Base-by-base conservation (phyloP, 2,113 vertebrate species). In the Setophaga coronata region DNA sequence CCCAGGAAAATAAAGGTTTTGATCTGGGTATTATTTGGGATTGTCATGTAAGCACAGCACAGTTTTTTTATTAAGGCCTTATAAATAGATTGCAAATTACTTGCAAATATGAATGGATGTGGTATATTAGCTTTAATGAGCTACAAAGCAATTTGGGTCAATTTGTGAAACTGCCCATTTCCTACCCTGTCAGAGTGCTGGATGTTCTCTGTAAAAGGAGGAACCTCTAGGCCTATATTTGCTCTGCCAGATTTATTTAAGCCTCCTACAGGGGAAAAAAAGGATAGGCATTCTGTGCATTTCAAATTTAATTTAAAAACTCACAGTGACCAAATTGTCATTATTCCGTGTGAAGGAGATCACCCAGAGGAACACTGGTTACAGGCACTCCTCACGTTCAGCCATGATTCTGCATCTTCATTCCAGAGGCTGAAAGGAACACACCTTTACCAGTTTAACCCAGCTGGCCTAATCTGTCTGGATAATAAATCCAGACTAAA, bases 381-480 rank as follows among this genome's bases (percentile, higher is more conserved):
- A 26, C 40, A 73, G 40, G 25, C 17, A n/a, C 8, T 14, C 31
- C 43, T 89, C 66, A 18, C 0, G 0, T 33, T 61, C 36, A n/a
- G 60, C 36, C 5, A 1, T 2, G 4, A 26, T 20, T 18, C 16
- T 33, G 24, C 17, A 8, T 31, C 36, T 34, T 53, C 42, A 17
- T 57, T 29, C 29, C 17, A 23, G 42, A 61, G 20, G 31, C 33
- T 14, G 36, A 65, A 73, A 70, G 34, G 40, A 50, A 21, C 9
- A 33, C 5, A 25, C 33, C 12, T 24, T 54, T 18, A 33, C 25
- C 2, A 4, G 34, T 6, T 28, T 38, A 67, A 67, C 13, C 17
- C 28, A 67, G 33, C 17, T 47, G 38, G 15, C 9, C 19, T 48
- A 0, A 42, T 20, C 18, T 19, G 12, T 31, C 56, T 54, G 26